A percentile compares a stretch with the other conserved stretches of the same genome.
These are phyloP conservation scores for Eupithecia vulgata DNA, from an alignment of 2,888 invertebrate species.

Conservation along the genomic window DNA sequence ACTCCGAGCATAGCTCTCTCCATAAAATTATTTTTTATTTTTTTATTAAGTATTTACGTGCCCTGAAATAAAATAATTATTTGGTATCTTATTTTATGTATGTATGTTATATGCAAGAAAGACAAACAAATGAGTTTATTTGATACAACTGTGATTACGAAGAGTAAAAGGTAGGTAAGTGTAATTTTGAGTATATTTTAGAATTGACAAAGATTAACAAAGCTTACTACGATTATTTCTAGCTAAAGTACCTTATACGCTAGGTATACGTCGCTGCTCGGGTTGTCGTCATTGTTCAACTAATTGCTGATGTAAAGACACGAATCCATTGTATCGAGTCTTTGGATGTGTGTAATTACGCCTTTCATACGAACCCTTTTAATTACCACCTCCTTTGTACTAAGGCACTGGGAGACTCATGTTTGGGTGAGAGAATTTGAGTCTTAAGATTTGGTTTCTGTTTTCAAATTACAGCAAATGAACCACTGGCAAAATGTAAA, in stretches of 20 bases:
- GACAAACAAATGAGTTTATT: no score
- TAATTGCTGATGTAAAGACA: constrained; percentile 52
- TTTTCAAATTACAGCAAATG: not conserved
- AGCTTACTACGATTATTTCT: not conserved
- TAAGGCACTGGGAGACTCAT: constrained; percentile 50
- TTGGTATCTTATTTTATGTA: no score
- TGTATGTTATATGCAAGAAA: no score
- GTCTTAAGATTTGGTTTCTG: constrained; percentile 4
- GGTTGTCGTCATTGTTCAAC: constrained; percentile 45
- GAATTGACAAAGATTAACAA: not conserved
- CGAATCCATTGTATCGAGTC: constrained; percentile 48
- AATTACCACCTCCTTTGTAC: constrained; percentile 72
- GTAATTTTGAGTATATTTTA: no score
- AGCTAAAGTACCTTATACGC: not conserved
- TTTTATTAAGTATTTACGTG: no score
- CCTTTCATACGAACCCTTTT: constrained; percentile 74
- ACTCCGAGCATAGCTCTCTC: no score
- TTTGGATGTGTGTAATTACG: constrained; percentile 62
- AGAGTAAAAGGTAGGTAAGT: no score
- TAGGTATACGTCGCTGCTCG: not conserved
- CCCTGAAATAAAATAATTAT: no score
- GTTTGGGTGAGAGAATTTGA: constrained; percentile 6
- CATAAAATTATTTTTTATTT: no score
- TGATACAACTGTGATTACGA: no score
- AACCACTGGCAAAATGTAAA: not conserved